Percentiles rank a stretch among this genome's conserved stretches.
These are phyloP conservation scores for Regulus satrapa DNA, from an alignment of 2,113 vertebrate genomes.

Conservation along the genomic window DNA sequence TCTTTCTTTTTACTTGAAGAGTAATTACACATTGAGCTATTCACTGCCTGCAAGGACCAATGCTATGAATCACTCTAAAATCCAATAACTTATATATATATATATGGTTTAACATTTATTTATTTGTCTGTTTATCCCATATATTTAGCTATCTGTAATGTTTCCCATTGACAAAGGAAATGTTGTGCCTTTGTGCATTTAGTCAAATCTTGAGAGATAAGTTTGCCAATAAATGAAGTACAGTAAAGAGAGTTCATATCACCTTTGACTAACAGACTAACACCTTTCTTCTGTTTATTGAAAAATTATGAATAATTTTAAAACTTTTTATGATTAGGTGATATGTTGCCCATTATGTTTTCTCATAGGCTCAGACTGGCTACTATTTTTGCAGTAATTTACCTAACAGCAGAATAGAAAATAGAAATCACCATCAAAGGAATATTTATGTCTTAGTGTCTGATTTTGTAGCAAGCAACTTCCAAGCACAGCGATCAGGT, in stretches of 20 bases:
- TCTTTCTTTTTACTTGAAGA: background rate
- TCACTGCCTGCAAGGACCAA: background rate
- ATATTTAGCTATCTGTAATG: background rate
- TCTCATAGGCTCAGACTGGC: background rate
- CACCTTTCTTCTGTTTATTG: background rate
- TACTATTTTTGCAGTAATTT: background rate
- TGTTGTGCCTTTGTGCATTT: background rate
- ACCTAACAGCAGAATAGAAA: background rate
- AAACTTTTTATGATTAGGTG: background rate
- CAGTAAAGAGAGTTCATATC: background rate
- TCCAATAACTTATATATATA: background rate
- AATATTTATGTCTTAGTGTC: background rate
- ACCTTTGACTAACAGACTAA: background rate
- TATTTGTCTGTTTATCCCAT: background rate
- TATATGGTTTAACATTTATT: background rate
- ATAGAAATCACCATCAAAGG: background rate
- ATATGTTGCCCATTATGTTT: background rate
- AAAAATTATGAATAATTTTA: background rate
- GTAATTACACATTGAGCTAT: background rate
- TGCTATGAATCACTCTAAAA: background rate
- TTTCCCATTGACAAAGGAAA: background rate
- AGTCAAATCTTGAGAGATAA: background rate
- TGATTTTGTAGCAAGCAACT: background rate
- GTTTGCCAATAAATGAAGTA: background rate
- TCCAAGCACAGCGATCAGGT: background rate